A percentile compares a stretch with the other conserved stretches of the same genome.
Conservation (phyloP, 2,113 vertebrate genomes). For the Ranitomeya imitator region DNA sequence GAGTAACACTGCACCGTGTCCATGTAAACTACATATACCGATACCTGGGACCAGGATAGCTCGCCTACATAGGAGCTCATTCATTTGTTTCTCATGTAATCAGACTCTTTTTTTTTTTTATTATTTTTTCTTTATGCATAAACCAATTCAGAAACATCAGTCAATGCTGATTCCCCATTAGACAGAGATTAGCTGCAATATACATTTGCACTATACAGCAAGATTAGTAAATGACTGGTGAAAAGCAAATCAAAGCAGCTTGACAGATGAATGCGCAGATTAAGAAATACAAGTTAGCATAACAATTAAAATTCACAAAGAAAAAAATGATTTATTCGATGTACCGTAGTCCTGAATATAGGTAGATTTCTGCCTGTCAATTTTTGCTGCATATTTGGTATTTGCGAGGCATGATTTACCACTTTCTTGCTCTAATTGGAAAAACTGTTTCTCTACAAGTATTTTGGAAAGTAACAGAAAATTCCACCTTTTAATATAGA, state of each 20-base stretch:
- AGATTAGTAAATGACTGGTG: slow-evolving; percentile 5
- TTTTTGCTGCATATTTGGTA: neutral
- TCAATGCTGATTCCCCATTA: neutral
- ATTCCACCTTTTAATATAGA: too few species aligned
- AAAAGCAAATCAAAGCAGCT: neutral
- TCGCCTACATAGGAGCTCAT: neutral
- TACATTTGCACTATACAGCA: neutral
- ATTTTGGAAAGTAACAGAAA: neutral
- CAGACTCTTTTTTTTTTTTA: neutral
- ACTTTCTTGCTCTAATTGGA: neutral
- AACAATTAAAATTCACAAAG: neutral
- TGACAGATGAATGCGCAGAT: slow-evolving; percentile 11
- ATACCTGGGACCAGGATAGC: slow-evolving; percentile 12
- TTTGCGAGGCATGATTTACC: neutral
- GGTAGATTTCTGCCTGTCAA: neutral
- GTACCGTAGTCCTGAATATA: neutral
- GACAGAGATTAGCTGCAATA: neutral
- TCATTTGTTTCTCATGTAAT: slow-evolving; percentile 12
- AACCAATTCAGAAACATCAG: neutral
- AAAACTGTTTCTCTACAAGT: too few species aligned
- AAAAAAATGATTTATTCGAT: neutral
- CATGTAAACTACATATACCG: neutral
- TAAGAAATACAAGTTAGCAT: neutral
- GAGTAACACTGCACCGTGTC: slow-evolving; percentile 43
- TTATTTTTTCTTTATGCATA: slow-evolving; percentile 14